phyloP scores from a whole-genome alignment of 2,888 invertebrate species.

The Oconnorella tubifera region DNA sequence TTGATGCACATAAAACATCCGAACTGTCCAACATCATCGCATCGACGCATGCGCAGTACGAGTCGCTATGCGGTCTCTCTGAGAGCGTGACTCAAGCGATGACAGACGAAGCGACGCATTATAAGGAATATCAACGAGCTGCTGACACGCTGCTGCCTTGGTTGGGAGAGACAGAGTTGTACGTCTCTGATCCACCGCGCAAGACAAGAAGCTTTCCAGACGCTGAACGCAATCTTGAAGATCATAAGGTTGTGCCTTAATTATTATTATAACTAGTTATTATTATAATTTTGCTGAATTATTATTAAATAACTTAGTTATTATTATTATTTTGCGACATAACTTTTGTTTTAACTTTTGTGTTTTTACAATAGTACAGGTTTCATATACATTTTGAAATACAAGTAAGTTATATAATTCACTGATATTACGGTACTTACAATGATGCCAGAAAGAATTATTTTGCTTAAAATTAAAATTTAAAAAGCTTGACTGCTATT shows the following conservation, averaged over 20 bases:
- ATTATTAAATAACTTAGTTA: not conserved
- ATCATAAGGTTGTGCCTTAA: constrained; percentile 60
- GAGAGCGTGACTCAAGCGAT: constrained; percentile 73
- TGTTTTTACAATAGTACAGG: no score
- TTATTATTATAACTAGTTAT: no score
- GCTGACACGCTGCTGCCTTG: constrained; percentile 78
- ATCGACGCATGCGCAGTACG: not conserved
- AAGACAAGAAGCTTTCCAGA: constrained; percentile 78
- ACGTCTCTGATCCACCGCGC: constrained; percentile 67
- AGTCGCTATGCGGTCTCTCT: constrained; percentile 71
- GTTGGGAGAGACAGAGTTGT: constrained; percentile 82
- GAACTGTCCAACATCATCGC: not conserved
- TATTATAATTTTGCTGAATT: not conserved
- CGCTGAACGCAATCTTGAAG: constrained; percentile 61
- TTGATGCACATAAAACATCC: not conserved
- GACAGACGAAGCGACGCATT: constrained; percentile 74
- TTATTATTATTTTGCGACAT: not conserved
- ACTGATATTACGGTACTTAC: no score
- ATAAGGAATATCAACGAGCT: constrained; percentile 76
- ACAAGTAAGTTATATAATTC: no score
- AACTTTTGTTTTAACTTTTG: not conserved
- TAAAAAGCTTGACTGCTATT: no score
- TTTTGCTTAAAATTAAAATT: no score
- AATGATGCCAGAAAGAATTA: no score
- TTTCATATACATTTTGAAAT: no score